Evolutionary conservation across 1,140 invertebrate species (phyloP).

Genomic region (Drosophila prosaltans): DNA sequence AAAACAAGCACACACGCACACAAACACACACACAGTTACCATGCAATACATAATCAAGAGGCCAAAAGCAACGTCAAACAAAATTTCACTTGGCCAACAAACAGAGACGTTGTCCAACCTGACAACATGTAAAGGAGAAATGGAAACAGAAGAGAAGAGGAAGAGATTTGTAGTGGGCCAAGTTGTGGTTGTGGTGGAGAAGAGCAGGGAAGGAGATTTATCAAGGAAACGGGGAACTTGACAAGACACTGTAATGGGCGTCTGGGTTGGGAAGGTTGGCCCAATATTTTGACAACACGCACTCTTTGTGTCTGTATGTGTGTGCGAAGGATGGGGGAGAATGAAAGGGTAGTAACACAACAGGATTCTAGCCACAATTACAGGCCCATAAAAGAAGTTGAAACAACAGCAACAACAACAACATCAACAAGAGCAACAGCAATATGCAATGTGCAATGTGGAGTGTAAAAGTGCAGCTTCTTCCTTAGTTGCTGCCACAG

Average conservation of each 20-base stretch:
- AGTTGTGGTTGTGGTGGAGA: neutral
- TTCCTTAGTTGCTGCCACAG: slow-evolving; percentile 17
- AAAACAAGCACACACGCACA: neutral
- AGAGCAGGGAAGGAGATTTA: neutral
- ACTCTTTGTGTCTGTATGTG: neutral
- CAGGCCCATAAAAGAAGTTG: slow-evolving; percentile 20
- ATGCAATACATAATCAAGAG: slow-evolving; percentile 20
- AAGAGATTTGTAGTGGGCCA: too few relatives aligned
- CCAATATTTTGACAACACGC: slow-evolving; percentile 9
- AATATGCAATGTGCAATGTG: slow-evolving; percentile 11
- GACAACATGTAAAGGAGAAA: slow-evolving; percentile 30
- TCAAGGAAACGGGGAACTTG: slow-evolving; percentile 2
- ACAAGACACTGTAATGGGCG: neutral
- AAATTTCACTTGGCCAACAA: slow-evolving; percentile 49
- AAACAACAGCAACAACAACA: slow-evolving; percentile 13
- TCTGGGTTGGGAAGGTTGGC: too few relatives aligned
- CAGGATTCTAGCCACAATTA: slow-evolving; percentile 7
- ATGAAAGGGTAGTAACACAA: slow-evolving; percentile 14
- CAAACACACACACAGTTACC: neutral
- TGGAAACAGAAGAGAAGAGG: neutral
- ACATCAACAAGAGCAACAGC: slow-evolving; percentile 22
- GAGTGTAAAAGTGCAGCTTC: slow-evolving; percentile 6
- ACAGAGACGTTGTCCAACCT: slow-evolving; percentile 60
- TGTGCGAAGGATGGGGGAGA: neutral
- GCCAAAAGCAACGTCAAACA: slow-evolving; percentile 52